phyloP scores from a whole-genome alignment of 2,797 vertebrate species.

The Propithecus perrieri region DNA sequence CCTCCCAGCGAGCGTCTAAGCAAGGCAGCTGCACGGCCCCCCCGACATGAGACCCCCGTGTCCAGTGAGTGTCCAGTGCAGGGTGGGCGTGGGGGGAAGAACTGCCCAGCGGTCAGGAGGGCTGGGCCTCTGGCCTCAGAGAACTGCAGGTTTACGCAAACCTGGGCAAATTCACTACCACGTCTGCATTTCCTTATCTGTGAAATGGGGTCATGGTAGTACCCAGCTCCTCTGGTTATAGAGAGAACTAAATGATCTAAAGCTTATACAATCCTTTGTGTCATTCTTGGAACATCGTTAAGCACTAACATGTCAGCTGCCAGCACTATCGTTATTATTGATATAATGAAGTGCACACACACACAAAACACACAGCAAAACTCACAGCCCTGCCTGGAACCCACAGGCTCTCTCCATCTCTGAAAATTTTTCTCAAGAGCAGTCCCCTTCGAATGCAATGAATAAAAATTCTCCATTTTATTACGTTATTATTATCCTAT shows the following conservation, averaged over 20 bases:
- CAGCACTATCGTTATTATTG: no score
- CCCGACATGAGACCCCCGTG: background rate
- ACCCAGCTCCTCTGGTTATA: background rate
- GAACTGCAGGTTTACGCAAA: background rate
- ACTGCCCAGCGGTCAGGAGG: background rate
- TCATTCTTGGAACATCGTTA: background rate
- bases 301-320: background rate
- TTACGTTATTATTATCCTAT: background rate
- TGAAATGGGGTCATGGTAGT: background rate
- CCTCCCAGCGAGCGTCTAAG: background rate
- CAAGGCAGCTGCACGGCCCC: no score
- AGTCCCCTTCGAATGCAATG: background rate
- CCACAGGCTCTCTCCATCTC: background rate
- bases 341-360: background rate
- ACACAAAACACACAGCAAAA: background rate
- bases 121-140: background rate
- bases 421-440: background rate
- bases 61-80: background rate
- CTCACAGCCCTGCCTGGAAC: background rate
- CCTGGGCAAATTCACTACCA: background rate
- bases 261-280: background rate
- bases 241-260: background rate
- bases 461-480: conserved; percentile 12
- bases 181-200: background rate
- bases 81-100: background rate